Conservation (phyloP, 1,140 invertebrate species). For the Bombus turneri region DNA sequence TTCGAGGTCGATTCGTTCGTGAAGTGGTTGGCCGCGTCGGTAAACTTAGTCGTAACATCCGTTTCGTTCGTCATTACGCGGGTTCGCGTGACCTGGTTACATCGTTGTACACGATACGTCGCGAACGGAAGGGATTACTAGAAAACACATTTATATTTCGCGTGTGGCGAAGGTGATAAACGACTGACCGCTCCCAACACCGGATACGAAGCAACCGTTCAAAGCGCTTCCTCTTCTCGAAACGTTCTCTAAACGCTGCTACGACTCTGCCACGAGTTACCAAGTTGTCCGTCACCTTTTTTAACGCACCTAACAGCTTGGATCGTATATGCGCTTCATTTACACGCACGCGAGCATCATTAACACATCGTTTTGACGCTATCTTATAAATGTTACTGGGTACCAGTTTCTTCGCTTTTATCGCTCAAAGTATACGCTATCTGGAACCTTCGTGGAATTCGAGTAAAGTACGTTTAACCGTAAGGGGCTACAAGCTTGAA, state of each 20-base stretch:
- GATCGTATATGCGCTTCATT: not conserved
- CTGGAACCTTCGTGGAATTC: not conserved
- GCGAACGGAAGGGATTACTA: slow-evolving; percentile 76
- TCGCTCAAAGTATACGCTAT: too few relatives aligned
- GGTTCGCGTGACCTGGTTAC: slow-evolving; percentile 70
- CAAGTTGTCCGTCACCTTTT: slow-evolving; percentile 18
- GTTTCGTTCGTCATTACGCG: slow-evolving; percentile 63
- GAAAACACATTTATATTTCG: slow-evolving; percentile 76
- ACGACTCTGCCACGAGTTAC: slow-evolving; percentile 12
- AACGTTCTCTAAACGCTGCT: not conserved
- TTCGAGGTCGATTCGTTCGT: not conserved
- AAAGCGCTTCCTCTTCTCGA: not conserved
- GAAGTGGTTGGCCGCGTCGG: not conserved
- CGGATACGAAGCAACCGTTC: slow-evolving; percentile 51
- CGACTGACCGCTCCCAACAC: slow-evolving; percentile 50
- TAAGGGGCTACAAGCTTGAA: not conserved
- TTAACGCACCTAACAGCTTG: not conserved
- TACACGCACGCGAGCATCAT: slow-evolving; percentile 25
- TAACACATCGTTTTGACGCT: slow-evolving; percentile 1
- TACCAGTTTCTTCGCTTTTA: too few relatives aligned
- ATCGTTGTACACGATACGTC: slow-evolving; percentile 54
- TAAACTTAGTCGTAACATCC: slow-evolving; percentile 59
- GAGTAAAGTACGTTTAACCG: not conserved
- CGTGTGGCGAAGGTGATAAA: slow-evolving; percentile 75
- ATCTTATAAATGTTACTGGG: not conserved